Base-by-base conservation (phyloP, 1,140 invertebrate genomes). In the Yoshiicerus persimilis region DNA sequence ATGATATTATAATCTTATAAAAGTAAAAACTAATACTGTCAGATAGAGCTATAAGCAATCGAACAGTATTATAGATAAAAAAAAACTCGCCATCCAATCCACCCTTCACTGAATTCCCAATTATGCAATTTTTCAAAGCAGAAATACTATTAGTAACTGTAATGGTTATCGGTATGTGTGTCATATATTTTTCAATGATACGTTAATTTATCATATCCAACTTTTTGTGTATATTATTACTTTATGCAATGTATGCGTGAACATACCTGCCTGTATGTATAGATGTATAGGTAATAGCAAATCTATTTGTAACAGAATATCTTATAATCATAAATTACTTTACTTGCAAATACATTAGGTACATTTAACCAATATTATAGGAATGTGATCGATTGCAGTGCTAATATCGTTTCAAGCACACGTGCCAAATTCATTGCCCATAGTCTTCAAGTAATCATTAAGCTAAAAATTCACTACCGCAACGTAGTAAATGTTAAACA, bases 81-180 rank as follows among this genome's bases (percentile, higher is more conserved):
- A 56, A 39, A 47, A 47, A 47, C 41, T 47, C 41, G 16, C 9
- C 10, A 27, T 25, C 27, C 70, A 80, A 34, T 80, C 75, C 32
- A 80, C 75, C 30, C 75, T 80, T 80, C 75, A 80, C 75, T 80
- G 30, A 80, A 36, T 80, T 36, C 75, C n/a, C 30, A 80, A 80
- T 80, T 80, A 80, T 38, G 75, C 32, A 80, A 34, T 80, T 80
- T 38, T n/a, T 4, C 23, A 70, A 30, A 25, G 13, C 16, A 56
- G 16, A 16, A 56, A n/a, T 56, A 16, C 47, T 56, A 56, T n/a
- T n/a, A n/a, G n/a, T n/a, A 56, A 56, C 20, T 47, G 16, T 56
- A 56, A 56, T 56, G 47, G 41, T 16, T 20, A 47, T 20, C 6
- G 39, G 10, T 47, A 47, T 47, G 47, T 56, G 8, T 47, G 41